Evolutionary conservation across 2,113 vertebrate genomes (phyloP).

Genomic region (Xenotilapia flavipinnis): DNA sequence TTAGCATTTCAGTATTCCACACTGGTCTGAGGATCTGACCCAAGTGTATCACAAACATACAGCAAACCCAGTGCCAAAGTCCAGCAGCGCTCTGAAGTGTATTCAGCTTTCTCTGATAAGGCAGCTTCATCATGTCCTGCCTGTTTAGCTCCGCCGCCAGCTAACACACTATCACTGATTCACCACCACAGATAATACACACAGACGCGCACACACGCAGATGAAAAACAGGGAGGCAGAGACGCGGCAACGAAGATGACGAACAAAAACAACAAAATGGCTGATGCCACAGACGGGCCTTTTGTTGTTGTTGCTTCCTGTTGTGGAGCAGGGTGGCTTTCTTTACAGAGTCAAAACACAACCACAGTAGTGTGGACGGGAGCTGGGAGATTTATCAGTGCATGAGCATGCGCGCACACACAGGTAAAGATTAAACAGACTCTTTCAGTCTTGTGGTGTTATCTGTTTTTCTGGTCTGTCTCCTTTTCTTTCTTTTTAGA

Average conservation of each 20-base stretch:
- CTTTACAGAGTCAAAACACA: constrained; percentile 71
- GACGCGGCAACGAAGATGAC: constrained; percentile 15
- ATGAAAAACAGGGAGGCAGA: not conserved
- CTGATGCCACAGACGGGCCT: constrained; percentile 7
- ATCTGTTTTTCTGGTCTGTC: constrained; percentile 51
- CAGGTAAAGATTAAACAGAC: constrained; percentile 50
- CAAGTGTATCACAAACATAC: not conserved
- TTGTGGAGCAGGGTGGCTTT: constrained; percentile 46
- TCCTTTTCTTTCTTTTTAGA: constrained; percentile 47
- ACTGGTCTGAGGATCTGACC: not conserved
- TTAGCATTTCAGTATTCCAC: rapidly evolving
- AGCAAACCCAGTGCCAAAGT: not conserved
- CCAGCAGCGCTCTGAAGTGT: constrained; percentile 14
- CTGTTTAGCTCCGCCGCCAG: constrained; percentile 42
- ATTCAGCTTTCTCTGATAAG: constrained; percentile 25
- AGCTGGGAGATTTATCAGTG: constrained; percentile 36
- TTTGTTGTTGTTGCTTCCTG: constrained; percentile 45
- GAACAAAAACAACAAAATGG: constrained; percentile 38
- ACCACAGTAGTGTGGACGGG: not conserved
- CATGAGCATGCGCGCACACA: not conserved
- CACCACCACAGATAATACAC: constrained; percentile 33
- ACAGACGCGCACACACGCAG: not conserved
- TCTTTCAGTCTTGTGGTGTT: constrained; percentile 20
- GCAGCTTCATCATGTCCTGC: constrained; percentile 5
- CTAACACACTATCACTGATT: constrained; percentile 52